Conservation (phyloP, 2,888 invertebrate genomes). For the Coenonympha glycerion region DNA sequence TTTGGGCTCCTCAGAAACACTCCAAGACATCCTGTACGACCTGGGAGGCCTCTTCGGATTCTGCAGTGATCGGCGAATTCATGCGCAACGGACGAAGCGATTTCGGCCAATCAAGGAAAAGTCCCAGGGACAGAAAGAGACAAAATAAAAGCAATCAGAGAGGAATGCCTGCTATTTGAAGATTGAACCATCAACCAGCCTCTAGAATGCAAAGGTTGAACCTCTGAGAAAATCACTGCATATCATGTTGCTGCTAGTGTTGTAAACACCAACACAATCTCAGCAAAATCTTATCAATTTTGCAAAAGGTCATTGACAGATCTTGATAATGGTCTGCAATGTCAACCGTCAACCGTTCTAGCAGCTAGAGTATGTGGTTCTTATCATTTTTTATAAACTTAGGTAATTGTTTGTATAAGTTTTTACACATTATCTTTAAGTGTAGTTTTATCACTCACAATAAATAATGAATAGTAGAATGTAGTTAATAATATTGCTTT, state of each 20-base stretch:
- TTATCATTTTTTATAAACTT: slow-evolving; percentile 28
- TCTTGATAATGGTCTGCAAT: slow-evolving; percentile 22
- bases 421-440: slow-evolving; percentile 30
- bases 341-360: slow-evolving; percentile 11
- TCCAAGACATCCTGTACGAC: no score
- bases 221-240: no score
- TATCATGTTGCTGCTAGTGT: neutral
- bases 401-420: slow-evolving; percentile 30
- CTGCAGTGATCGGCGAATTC: no score
- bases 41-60: no score
- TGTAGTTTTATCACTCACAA: slow-evolving; percentile 28
- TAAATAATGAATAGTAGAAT: slow-evolving; percentile 23
- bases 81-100: no score
- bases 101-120: no score
- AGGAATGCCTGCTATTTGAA: no score
- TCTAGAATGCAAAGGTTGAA: no score
- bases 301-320: slow-evolving; percentile 32
- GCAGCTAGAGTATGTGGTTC: slow-evolving; percentile 2
- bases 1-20: no score
- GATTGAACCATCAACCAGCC: no score
- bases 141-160: no score
- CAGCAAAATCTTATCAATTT: slow-evolving; percentile 28
- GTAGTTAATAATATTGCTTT: slow-evolving; percentile 8
- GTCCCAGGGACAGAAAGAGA: no score
- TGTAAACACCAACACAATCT: slow-evolving; percentile 16